Conservation (phyloP, 2,888 invertebrate genomes). For the Elegia similella region DNA sequence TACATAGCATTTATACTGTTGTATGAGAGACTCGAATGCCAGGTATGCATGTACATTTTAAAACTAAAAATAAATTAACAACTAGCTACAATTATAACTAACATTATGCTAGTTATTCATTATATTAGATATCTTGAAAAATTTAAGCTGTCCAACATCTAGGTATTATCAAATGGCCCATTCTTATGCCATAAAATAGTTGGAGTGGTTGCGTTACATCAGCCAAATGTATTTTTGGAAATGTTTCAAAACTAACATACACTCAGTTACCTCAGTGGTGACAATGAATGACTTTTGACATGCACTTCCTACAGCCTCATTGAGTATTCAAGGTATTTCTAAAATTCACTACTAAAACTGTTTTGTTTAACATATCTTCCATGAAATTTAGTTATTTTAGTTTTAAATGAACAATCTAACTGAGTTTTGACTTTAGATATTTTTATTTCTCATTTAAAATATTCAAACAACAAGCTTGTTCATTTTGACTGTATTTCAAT, state of each 20-base stretch:
- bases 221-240: background rate
- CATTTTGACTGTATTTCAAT: too few species aligned
- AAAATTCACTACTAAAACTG: background rate
- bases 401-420: too few species aligned
- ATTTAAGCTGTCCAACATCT: background rate
- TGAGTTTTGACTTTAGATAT: too few species aligned
- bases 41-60: background rate
- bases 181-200: background rate
- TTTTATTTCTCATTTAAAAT: too few species aligned
- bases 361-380: background rate
- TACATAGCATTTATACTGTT: conserved; percentile 11
- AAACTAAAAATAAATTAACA: background rate
- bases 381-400: too few species aligned
- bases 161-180: background rate
- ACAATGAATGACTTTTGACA: background rate
- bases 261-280: background rate
- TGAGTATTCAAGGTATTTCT: background rate
- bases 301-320: background rate
- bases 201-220: background rate
- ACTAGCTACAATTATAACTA: background rate
- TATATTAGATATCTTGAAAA: background rate
- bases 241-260: background rate
- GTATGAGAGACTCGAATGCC: background rate
- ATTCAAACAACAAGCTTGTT: too few species aligned
- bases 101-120: background rate